A percentile compares a stretch with the other conserved stretches of the same genome.
phyloP scores from a whole-genome alignment of 2,888 invertebrate species.

The Myopa tessellatipennis region DNA sequence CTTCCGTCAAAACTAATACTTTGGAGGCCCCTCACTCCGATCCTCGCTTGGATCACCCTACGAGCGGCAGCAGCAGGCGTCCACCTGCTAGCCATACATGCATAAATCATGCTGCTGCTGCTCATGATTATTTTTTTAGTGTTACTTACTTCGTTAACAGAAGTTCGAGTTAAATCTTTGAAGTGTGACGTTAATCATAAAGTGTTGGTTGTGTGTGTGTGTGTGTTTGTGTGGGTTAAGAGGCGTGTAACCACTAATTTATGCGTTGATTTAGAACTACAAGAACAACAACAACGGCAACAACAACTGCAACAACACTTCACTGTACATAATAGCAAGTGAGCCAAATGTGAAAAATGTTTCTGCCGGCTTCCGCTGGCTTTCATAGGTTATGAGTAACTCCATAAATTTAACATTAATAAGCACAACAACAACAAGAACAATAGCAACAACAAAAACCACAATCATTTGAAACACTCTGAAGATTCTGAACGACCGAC shows the following conservation, averaged over 20 bases:
- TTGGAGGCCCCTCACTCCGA: too few relatives aligned
- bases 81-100: too few relatives aligned
- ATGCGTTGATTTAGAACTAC: constrained; percentile 50
- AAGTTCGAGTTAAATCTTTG: constrained; percentile 16
- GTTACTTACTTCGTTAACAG: neutral
- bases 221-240: constrained; percentile 9
- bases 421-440: constrained; percentile 4
- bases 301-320: neutral
- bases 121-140: neutral
- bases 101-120: neutral
- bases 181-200: constrained; percentile 18
- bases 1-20: neutral
- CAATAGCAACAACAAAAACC: neutral
- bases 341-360: constrained; percentile 36
- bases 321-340: constrained; percentile 50
- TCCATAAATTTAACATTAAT: constrained; percentile 2
- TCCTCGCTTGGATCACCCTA: too few relatives aligned
- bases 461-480: too few relatives aligned
- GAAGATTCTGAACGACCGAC: too few relatives aligned
- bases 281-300: neutral
- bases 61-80: too few relatives aligned
- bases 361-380: neutral
- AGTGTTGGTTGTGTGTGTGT: neutral
- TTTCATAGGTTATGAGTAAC: neutral
- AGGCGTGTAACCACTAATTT: constrained; percentile 40